phyloP scores from a whole-genome alignment of 2,113 vertebrate species.

The Zosterops lateralis region DNA sequence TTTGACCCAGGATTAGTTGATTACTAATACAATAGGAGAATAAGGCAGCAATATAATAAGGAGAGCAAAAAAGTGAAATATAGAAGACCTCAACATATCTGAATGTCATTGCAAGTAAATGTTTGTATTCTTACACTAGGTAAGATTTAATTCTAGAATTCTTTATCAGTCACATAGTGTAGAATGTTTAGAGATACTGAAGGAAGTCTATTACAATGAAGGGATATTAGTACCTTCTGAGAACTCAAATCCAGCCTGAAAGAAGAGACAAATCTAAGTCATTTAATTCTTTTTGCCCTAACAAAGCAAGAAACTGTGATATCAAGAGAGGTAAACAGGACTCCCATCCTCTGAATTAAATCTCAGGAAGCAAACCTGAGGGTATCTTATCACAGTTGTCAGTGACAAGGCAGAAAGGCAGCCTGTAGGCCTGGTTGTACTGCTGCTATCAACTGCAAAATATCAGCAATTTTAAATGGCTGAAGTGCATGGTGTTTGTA shows the following conservation, averaged over 20 bases:
- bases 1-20: not conserved
- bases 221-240: not conserved
- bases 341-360: not conserved
- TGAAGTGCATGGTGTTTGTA: not conserved
- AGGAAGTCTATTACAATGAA: not conserved
- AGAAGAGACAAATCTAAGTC: not conserved
- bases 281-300: not conserved
- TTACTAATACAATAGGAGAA: not conserved
- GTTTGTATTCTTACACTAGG: not conserved
- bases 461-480: slow-evolving; percentile 4
- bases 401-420: not conserved
- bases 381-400: not conserved
- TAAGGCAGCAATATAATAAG: not conserved
- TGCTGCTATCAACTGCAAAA: not conserved
- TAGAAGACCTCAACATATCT: not conserved
- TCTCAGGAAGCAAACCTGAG: not conserved
- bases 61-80: not conserved
- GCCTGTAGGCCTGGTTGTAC: not conserved
- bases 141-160: not conserved
- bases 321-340: not conserved
- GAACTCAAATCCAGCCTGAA: not conserved
- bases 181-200: not conserved
- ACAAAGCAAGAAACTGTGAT: not conserved
- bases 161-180: not conserved
- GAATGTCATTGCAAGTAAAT: not conserved